These are phyloP conservation scores for Catocala nupta DNA, from an alignment of 2,888 invertebrate species.

Conservation along the genomic window DNA sequence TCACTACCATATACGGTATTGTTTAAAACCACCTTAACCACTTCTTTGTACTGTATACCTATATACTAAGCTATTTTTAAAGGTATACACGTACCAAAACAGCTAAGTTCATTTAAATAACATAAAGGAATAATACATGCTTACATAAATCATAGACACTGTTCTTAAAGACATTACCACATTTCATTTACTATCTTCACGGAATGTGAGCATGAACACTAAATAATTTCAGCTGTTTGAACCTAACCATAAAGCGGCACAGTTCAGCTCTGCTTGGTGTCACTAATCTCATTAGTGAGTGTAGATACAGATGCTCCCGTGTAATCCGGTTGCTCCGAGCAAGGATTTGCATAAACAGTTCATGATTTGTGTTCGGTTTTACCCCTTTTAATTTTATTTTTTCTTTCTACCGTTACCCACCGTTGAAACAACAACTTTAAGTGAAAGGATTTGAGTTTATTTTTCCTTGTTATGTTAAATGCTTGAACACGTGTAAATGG, in stretches of 20 bases:
- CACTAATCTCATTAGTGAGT: conserved; percentile 76
- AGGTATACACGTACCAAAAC: too few species aligned
- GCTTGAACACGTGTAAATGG: conserved; percentile 51
- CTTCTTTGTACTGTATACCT: too few species aligned
- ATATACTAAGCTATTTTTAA: too few species aligned
- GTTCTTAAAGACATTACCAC: not conserved
- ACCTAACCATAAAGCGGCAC: conserved; percentile 53
- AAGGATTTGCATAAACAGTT: conserved; percentile 73
- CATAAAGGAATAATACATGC: too few species aligned
- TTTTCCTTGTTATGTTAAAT: conserved; percentile 27
- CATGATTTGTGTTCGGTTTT: conserved; percentile 66
- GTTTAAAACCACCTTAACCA: too few species aligned
- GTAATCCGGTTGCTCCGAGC: conserved; percentile 69
- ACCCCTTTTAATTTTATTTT: conserved; percentile 54
- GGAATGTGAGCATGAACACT: conserved; percentile 22
- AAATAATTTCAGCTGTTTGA: conserved; percentile 53
- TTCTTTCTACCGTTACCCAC: conserved; percentile 21
- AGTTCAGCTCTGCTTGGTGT: conserved; percentile 63
- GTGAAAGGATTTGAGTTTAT: not conserved
- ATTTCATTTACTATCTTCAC: conserved; percentile 2
- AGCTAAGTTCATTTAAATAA: too few species aligned
- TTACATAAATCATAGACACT: not conserved
- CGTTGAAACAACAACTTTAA: conserved; percentile 34
- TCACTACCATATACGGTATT: too few species aligned
- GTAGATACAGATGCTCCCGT: conserved; percentile 74